Conservation (phyloP, 2,888 invertebrate species). For the Tipula vernalis region DNA sequence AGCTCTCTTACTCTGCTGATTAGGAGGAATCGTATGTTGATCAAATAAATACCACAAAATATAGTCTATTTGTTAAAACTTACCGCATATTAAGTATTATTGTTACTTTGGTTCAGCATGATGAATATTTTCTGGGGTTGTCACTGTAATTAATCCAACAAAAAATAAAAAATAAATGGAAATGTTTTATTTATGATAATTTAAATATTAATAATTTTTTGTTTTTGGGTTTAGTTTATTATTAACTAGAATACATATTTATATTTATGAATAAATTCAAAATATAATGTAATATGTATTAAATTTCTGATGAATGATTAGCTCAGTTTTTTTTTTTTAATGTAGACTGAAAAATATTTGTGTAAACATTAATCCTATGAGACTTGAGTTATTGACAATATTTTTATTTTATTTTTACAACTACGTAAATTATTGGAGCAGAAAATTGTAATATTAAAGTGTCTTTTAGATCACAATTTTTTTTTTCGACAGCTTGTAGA, state of each 20-base stretch:
- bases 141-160: not conserved
- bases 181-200: not conserved
- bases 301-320: not conserved
- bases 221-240: not conserved
- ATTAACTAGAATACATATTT: not conserved
- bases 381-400: not conserved
- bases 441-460: not conserved
- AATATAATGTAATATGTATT: not conserved
- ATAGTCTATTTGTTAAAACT: not conserved
- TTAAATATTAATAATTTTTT: not conserved
- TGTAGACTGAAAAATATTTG: not conserved
- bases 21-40: no score
- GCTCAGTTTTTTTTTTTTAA: not conserved
- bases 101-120: not conserved
- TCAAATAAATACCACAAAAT: no score
- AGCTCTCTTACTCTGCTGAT: no score
- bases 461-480: not conserved
- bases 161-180: not conserved
- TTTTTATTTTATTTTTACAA: not conserved
- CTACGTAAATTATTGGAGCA: not conserved
- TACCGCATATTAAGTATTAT: not conserved
- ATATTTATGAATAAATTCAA: not conserved
- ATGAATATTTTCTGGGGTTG: not conserved
- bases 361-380: not conserved
- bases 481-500: no score